These are phyloP conservation scores for Sigmodon hispidus DNA, from an alignment of 2,113 vertebrate genomes.

Conservation along the genomic window DNA sequence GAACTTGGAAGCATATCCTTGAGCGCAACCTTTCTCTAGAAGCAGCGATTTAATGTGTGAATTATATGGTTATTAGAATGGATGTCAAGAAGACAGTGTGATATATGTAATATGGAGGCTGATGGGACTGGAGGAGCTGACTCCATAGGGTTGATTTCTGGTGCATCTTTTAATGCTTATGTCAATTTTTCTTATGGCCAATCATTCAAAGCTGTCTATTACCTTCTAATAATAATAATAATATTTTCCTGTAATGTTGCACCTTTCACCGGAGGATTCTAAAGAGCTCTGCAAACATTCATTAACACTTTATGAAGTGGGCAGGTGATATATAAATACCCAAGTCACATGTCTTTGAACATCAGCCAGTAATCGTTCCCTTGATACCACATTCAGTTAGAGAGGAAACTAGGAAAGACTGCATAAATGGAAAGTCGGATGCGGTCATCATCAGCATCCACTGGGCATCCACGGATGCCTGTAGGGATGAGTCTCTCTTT, in stretches of 20 bases:
- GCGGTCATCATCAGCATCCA: background rate
- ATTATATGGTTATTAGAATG: conserved; percentile 76
- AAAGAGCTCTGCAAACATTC: conserved; percentile 76
- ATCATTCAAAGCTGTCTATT: conserved; percentile 75
- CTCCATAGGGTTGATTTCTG: conserved; percentile 70
- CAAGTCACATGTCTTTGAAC: conserved; percentile 56
- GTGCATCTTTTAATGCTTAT: conserved; percentile 58
- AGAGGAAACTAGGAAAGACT: conserved; percentile 54
- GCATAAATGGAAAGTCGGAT: conserved; percentile 37
- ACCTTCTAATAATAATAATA: conserved; percentile 75
- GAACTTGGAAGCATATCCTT: conserved; percentile 59
- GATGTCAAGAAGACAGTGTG: conserved; percentile 73
- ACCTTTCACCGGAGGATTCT: conserved; percentile 72
- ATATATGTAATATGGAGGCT: conserved; percentile 69
- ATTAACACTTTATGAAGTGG: conserved; percentile 76
- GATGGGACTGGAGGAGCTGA: conserved; percentile 52
- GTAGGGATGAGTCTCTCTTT: background rate
- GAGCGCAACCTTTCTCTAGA: conserved; percentile 70
- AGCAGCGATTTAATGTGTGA: conserved; percentile 79
- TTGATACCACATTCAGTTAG: conserved; percentile 54
- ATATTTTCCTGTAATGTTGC: conserved; percentile 67
- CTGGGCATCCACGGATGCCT: background rate
- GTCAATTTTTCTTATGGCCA: conserved; percentile 70
- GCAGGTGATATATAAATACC: conserved; percentile 74
- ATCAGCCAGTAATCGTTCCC: conserved; percentile 64